Base-by-base conservation (phyloP, 1,140 invertebrate genomes). In the Heterodera schachtii region DNA sequence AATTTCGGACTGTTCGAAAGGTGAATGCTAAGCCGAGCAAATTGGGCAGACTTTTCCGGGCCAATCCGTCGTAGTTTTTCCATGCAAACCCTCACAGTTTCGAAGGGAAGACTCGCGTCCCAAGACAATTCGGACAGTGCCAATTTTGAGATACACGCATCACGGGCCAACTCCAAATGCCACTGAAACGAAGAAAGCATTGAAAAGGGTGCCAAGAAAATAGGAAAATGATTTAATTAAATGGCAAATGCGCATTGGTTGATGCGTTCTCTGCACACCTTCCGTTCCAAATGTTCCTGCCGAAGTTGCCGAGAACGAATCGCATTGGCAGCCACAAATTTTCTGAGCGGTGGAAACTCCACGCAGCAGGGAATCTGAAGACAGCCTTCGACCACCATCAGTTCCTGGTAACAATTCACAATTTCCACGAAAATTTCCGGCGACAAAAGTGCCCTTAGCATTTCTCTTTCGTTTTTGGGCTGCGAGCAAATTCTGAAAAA, bases 291-390 rank as follows among this genome's bases (percentile, higher is more conserved):
- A 67, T 66, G 70, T n/a, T 78, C 77, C 11, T 78, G 66, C 41
- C 77, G 66, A 31, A 44, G 52, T 31, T 78, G 44, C n/a, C 66
- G 57, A 7, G 69, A 82, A 8, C 73, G 21, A 66, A 21, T 44
- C 16, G 16, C 66, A 60, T 87, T 73, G 47, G 52, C 77, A 3
- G 46, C 31, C 5, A 86, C 52, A 79, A 86, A 86, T 6, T 84
- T 52, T 16, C 78, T 78, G 16, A 86, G 57, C 19, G 81, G 11
- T 16, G 57, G n/a, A 44, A 57, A 66, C 49, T 88, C 84, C 49
- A 86, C 85, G 57, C 81, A 87, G 70, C 86, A 86, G 31, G 85
- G 85, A n/a, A 86, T 86, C 75, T 87, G 86, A 7, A 86, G 71
- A 41, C 80, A 78, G 21, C 86, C 86, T 16, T 87, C 76, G 4